Base-by-base conservation (phyloP, 2,888 invertebrate genomes). In the Enchytraeus crypticus region DNA sequence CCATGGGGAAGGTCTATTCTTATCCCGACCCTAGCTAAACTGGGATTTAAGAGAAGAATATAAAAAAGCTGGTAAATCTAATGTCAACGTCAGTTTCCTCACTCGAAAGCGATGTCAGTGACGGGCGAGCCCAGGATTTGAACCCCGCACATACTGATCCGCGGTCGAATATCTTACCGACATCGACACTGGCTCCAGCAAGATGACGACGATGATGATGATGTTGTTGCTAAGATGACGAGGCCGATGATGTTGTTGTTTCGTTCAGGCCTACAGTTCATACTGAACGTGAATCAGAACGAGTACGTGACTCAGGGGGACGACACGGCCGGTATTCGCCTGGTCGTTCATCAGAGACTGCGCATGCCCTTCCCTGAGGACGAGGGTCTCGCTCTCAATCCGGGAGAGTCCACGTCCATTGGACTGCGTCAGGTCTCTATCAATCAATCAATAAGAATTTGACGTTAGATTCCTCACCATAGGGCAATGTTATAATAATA, bases 341-440 rank as follows among this genome's bases (percentile, higher is more conserved):
- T 60, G 4, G 54, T 54, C n/a, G 60, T 60, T n/a, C 30, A 26
- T 27, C 32, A 54, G n/a, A 53, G 43, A 14, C 21, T 33, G 14
- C 2, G 29, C 5, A 60, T 60, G 53, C 53, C 60, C 14, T 60
- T 60, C 47, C 60, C 60, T 11, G 60, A 60, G 43, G 60, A 60
- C n/a, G 43, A 53, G 26, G 60, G 60, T 11, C 29, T 60, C 4
- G 54, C 60, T 2, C 53, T 60, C 60, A 60, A 60, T 29, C 54
- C 60, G 23, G 60, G 60, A 26, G 33, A 60, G 38, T 33, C 38
- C 11, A 60, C 60, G 1, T 60, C 60, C 2, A 43, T 60, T 27
- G 60, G 60, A 18, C 53, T 26, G n/a, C 34, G 26, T 8, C 60
- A 60, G 60, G 60, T 55, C 18, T 43, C 8, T 23, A 5, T 53